A percentile compares a stretch with the other conserved stretches of the same genome.
These are phyloP conservation scores for Eupsilia transversa DNA, from an alignment of 2,888 invertebrate genomes.

Conservation along the genomic window DNA sequence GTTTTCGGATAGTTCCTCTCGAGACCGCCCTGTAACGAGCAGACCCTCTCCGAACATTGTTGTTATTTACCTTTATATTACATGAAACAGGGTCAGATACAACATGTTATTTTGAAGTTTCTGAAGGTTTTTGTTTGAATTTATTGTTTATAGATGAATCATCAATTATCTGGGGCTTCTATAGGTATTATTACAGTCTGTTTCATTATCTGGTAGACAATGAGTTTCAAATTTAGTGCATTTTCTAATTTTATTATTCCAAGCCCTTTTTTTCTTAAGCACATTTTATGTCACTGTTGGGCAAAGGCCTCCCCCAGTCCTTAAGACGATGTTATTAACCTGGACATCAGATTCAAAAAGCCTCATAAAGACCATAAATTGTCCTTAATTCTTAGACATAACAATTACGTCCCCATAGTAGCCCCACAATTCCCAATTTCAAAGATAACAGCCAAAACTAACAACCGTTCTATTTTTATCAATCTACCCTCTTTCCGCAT, in stretches of 20 bases:
- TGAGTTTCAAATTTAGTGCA: not conserved
- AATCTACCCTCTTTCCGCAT: slow-evolving; percentile 58
- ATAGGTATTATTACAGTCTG: not conserved
- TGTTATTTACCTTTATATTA: slow-evolving; percentile 47
- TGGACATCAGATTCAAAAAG: not conserved
- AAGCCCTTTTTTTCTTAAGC: not conserved
- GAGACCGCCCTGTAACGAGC: slow-evolving; percentile 41
- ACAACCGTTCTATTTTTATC: slow-evolving; percentile 61
- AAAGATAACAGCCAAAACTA: slow-evolving; percentile 51
- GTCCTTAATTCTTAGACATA: slow-evolving; percentile 24
- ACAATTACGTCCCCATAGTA: slow-evolving; percentile 40
- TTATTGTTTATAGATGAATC: not conserved
- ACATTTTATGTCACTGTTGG: not conserved
- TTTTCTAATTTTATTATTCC: not conserved
- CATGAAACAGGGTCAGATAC: slow-evolving; percentile 19
- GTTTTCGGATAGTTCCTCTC: slow-evolving; percentile 62
- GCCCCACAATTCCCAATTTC: slow-evolving; percentile 20
- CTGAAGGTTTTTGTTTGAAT: slow-evolving; percentile 4
- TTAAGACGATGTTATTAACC: no score
- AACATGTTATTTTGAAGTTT: slow-evolving; percentile 40
- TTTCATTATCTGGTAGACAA: not conserved
- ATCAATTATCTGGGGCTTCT: not conserved
- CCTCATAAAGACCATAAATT: not conserved
- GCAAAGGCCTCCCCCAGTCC: not conserved
- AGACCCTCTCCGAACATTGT: slow-evolving; percentile 47